Conservation (phyloP, 2,888 invertebrate genomes). For the Bembecia ichneumoniformis region DNA sequence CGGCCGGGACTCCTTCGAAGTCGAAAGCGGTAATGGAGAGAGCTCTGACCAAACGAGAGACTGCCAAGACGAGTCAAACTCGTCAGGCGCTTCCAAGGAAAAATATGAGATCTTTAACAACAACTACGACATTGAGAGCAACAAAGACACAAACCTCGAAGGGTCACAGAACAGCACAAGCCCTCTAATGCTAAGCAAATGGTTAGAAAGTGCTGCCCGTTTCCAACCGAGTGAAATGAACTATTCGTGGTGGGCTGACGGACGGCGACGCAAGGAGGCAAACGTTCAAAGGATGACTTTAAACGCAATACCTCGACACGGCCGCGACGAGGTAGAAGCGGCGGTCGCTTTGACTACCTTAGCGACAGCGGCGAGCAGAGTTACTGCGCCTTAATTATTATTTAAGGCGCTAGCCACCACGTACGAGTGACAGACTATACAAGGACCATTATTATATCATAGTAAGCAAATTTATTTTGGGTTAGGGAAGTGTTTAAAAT, state of each 20-base stretch:
- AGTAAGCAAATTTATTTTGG: too few relatives aligned
- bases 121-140: constrained; percentile 38
- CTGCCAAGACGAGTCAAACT: constrained; percentile 37
- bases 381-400: constrained; percentile 38
- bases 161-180: constrained; percentile 50
- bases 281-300: constrained; percentile 33
- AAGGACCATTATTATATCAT: too few relatives aligned
- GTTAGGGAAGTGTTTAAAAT: too few relatives aligned
- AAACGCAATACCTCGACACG: constrained; percentile 57
- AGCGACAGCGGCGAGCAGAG: constrained; percentile 58
- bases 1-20: constrained; percentile 30
- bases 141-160: constrained; percentile 13
- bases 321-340: constrained; percentile 81
- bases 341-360: constrained; percentile 81
- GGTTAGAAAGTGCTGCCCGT: constrained; percentile 82
- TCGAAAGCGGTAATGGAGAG: constrained; percentile 31
- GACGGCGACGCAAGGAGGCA: constrained; percentile 37
- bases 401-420: too few relatives aligned
- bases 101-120: constrained; percentile 46
- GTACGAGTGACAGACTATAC: too few relatives aligned
- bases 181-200: constrained; percentile 78
- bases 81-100: constrained; percentile 39
- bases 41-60: constrained; percentile 37
- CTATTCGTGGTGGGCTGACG: constrained; percentile 76
- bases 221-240: constrained; percentile 81